Base-by-base conservation (phyloP, 1,140 invertebrate species). In the Bombus fervidus region DNA sequence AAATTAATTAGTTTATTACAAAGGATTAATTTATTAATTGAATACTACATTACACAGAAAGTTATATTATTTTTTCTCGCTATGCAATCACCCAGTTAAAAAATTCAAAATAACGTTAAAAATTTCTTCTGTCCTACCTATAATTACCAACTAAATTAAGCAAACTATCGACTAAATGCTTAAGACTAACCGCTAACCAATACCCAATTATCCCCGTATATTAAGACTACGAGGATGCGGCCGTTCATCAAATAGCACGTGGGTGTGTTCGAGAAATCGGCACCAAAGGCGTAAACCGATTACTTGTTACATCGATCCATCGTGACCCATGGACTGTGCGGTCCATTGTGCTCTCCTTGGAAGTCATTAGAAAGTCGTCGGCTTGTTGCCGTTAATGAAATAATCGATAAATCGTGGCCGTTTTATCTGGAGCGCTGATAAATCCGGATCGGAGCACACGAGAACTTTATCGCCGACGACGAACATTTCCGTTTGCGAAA, bases 361-460 rank as follows among this genome's bases (percentile, higher is more conserved):
- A 10, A 64, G 68, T 87, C 83, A 73, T 87, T 87, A 87, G 86
- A 87, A 87, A 87, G 86, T 85, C 59, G 77, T 77, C 39, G 37
- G 53, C 37, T 78, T 64, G 75, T 81, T 81, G 78, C 39, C 57
- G 78, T 81, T 85, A 86, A 87, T 87, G 82, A 87, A 85, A 59
- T 87, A 81, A 85, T 81, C 83, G 76, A 77, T 79, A 80, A 85
- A 85, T 85, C 68, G 39, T 62, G 41, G 13, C 75, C 15, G 25
- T 71, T 79, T 59, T 84, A 84, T 84, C 82, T 34, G 22, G 47
- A 34, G n/a, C 64, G 62, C n/a, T 57, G 74, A 78, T 84, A 84
- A 78, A 84, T 83, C 59, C 64, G 18, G 64, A 57, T 83, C 62
- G 43, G 62, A n/a, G 37, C 64, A 83, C 81, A 47, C 62, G 62